Percentiles rank a stretch among this genome's conserved stretches.
Evolutionary conservation across 2,888 invertebrate genomes (phyloP).

Genomic region (Oscheius sp.): DNA sequence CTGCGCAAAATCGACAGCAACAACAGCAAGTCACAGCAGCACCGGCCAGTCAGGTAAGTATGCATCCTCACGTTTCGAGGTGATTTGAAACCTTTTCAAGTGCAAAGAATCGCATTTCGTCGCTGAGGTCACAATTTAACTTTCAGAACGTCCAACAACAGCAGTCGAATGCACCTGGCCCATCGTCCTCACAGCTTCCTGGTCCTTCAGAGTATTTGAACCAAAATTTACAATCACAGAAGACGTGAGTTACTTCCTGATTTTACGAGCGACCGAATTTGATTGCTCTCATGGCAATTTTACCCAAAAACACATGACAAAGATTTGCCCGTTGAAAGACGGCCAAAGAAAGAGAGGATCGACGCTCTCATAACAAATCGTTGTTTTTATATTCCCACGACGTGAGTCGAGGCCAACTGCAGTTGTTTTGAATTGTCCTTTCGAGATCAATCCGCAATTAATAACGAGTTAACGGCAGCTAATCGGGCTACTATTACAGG

Average conservation of each 20-base stretch:
- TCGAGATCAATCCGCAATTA: background rate
- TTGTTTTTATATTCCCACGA: slow-evolving; percentile 22
- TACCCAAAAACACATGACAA: no score
- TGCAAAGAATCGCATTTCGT: slow-evolving; percentile 11
- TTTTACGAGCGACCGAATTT: no score
- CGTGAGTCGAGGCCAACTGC: background rate
- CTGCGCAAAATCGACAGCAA: slow-evolving; percentile 1
- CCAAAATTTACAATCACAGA: background rate
- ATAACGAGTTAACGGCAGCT: background rate
- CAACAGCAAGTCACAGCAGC: background rate
- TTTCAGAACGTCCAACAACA: slow-evolving; percentile 24
- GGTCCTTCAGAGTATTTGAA: slow-evolving; percentile 22
- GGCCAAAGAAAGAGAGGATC: no score
- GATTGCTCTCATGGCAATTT: no score
- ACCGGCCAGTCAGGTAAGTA: slow-evolving; percentile 10
- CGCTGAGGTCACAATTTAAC: slow-evolving; percentile 7
- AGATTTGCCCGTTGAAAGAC: no score
- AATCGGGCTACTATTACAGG: slow-evolving; percentile 20
- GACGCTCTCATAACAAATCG: slow-evolving; percentile 25
- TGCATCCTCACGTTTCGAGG: background rate
- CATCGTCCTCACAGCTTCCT: slow-evolving; percentile 16
- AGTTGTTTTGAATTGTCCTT: background rate
- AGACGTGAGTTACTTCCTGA: slow-evolving; percentile 10
- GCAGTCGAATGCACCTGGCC: slow-evolving; percentile 1
- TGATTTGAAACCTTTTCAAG: background rate